Evolutionary conservation across 2,888 invertebrate species (phyloP).

Genomic region (Oscheius sp.): DNA sequence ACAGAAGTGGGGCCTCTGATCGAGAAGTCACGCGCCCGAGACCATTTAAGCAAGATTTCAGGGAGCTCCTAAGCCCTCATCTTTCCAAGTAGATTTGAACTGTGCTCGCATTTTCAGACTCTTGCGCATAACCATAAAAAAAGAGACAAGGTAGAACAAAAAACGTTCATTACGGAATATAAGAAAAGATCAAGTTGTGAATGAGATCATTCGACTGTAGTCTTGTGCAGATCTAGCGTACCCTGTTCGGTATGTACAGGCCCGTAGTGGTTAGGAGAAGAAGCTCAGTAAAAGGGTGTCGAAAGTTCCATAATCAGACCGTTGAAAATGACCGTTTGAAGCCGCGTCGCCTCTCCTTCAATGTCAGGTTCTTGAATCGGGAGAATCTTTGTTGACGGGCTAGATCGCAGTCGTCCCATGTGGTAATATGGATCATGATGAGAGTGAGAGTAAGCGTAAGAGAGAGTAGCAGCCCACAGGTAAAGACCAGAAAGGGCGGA

Average conservation of each 20-base stretch:
- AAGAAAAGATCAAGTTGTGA: not conserved
- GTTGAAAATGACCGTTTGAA: constrained; percentile 32
- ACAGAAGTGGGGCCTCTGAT: no score
- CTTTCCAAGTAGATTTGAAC: no score
- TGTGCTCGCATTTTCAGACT: no score
- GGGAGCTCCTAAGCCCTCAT: no score
- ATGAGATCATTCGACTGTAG: not conserved
- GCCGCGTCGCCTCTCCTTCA: constrained; percentile 25
- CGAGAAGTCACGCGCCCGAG: no score
- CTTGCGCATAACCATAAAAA: not conserved
- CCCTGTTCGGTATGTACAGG: constrained; percentile 29
- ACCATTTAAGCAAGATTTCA: no score
- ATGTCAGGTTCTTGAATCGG: constrained; percentile 30
- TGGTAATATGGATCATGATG: constrained; percentile 33
- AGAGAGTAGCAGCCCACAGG: not conserved
- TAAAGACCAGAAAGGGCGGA: not conserved
- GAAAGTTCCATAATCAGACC: not conserved
- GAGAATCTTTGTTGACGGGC: constrained; percentile 28
- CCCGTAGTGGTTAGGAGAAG: constrained; percentile 24
- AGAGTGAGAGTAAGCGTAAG: constrained; percentile 1
- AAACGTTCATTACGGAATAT: constrained; percentile 30
- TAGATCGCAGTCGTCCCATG: constrained; percentile 31
- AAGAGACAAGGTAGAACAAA: constrained; percentile 2
- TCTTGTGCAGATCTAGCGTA: constrained; percentile 21
- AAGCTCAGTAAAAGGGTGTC: not conserved